Evolutionary conservation across 1,140 invertebrate genomes (phyloP), one percentile per base, ranked within the genome.

Genomic region (Diorhabda carinulata): DNA sequence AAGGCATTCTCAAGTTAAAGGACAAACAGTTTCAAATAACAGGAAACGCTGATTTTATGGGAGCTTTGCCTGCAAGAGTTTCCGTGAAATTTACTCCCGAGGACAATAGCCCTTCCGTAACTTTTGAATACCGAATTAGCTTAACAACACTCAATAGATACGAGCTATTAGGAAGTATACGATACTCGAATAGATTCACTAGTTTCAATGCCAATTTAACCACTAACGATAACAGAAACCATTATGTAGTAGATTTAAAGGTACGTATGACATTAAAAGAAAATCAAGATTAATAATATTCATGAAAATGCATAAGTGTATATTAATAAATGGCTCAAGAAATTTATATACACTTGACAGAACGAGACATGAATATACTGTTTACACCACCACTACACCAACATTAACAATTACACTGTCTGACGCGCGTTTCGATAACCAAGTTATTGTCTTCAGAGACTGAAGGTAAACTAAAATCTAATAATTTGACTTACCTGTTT

Each of bases 1-100:
- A 72, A 65, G 76, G 76, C 61, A 74, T 56, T 72, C 71, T 77
- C 66, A 68, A 64, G 71, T 68, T 77, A 7, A 72, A 70, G 66
- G 71, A 77, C 65, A 75, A 76, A 69, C 64, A 71, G 70, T 75
- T 72, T 67, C 71, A 68, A 65, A 72, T 77, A 70, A 73, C 74
- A 62, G 76, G 76, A 66, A 71, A 72, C 58, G 73, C 70, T 64
- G 67, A 74, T 62, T 61, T 76, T 61, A 69, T 73, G 67, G 70
- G 73, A 58, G 69, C 66, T 59, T 67, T 76, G 66, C 76, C 74
- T 57, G 67, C 72, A 64, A 69, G 70, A 70, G 70, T 74, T 71
- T 72, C 74, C 70, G 74, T 75, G 66, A 73, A 74, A 70, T 74
- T 77, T 65, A 72, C 69, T 65, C 75, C 76, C 7, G 40, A 73